Evolutionary conservation across 37 sponge, comb jelly and placozoan species (phyloP).

Genomic region (Dysidea cf. avara): DNA sequence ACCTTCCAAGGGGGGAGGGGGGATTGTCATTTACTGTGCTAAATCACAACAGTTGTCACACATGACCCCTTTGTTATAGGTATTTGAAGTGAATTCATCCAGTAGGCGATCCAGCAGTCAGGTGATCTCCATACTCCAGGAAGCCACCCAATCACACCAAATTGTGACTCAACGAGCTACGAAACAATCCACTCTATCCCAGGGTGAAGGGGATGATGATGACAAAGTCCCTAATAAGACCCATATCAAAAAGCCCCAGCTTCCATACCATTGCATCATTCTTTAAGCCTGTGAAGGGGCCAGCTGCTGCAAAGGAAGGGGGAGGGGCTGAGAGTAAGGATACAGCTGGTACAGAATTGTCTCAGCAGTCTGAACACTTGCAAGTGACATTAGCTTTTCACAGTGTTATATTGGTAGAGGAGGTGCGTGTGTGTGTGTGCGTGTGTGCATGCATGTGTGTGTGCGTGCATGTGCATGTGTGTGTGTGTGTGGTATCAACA

Average conservation of each 20-base stretch:
- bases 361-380: not conserved
- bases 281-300: conserved; percentile 1
- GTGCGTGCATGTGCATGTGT: conserved; percentile 33
- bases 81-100: conserved; percentile 72
- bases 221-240: not conserved
- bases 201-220: not conserved
- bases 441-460: conserved; percentile 27
- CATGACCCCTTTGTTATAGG: conserved; percentile 25
- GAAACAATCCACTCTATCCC: conserved; percentile 2
- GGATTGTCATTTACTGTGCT: too few species aligned
- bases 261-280: conserved; percentile 6
- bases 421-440: conserved; percentile 8
- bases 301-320: conserved; percentile 40
- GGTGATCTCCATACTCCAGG: conserved; percentile 49
- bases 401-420: conserved; percentile 63
- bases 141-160: conserved; percentile 83
- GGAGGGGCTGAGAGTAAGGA: conserved; percentile 33
- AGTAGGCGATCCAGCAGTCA: conserved; percentile 26
- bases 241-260: not conserved
- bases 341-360: not conserved
- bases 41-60: too few species aligned
- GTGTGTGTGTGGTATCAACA: too few species aligned
- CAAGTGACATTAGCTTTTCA: conserved; percentile 9
- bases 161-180: conserved; percentile 12
- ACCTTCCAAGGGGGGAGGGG: too few species aligned